Evolutionary conservation across 2,888 invertebrate species (phyloP).

Genomic region (Phortica okadai): DNA sequence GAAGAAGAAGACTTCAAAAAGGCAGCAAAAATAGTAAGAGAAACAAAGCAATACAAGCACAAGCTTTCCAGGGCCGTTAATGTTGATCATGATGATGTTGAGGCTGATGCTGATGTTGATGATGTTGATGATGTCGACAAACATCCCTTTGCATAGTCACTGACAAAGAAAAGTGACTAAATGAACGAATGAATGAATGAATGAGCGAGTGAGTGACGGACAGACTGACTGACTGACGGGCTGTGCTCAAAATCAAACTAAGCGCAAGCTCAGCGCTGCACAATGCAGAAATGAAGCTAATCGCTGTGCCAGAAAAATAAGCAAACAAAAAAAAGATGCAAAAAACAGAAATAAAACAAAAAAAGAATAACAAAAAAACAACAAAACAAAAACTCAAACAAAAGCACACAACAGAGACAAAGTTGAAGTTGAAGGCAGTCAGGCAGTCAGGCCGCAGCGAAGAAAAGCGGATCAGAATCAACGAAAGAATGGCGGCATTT

Average conservation of each 20-base stretch:
- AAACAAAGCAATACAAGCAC: slow-evolving; percentile 27
- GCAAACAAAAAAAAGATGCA: slow-evolving; percentile 47
- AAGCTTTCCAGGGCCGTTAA: not conserved
- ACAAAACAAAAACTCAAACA: slow-evolving; percentile 9
- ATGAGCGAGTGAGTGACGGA: slow-evolving; percentile 67
- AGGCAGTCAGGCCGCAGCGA: slow-evolving; percentile 9
- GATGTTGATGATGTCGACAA: slow-evolving; percentile 23
- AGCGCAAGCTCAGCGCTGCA: slow-evolving; percentile 41
- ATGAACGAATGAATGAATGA: slow-evolving; percentile 37
- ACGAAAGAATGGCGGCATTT: slow-evolving; percentile 74
- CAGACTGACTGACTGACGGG: slow-evolving; percentile 51
- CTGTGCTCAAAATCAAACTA: slow-evolving; percentile 51
- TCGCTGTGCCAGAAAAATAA: slow-evolving; percentile 62
- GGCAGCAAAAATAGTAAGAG: slow-evolving; percentile 29
- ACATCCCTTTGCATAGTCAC: not conserved
- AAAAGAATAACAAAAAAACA: slow-evolving; percentile 17
- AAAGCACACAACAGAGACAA: slow-evolving; percentile 20
- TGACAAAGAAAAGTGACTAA: not conserved
- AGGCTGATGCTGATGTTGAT: not conserved
- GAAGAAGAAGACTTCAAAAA: slow-evolving; percentile 15
- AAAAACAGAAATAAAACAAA: not conserved
- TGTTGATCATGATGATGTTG: not conserved
- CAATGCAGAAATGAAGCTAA: slow-evolving; percentile 64
- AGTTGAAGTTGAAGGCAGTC: slow-evolving; percentile 16
- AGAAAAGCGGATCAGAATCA: slow-evolving; percentile 45